These are phyloP conservation scores for Chelonus formosanus DNA, from an alignment of 2,888 invertebrate species.

Conservation along the genomic window DNA sequence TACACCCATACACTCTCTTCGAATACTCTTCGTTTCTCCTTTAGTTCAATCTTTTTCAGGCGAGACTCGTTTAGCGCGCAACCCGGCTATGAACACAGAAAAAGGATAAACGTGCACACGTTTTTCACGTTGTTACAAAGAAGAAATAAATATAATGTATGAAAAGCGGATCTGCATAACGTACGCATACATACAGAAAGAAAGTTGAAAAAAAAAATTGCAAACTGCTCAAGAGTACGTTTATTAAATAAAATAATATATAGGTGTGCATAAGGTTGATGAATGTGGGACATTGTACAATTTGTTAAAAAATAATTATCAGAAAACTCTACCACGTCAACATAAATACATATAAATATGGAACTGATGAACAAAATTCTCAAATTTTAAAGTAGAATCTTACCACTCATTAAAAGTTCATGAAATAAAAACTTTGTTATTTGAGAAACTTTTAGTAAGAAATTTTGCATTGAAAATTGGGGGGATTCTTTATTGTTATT, in stretches of 20 bases:
- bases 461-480: no score
- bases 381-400: no score
- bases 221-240: slow-evolving; percentile 2
- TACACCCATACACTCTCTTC: slow-evolving; percentile 3
- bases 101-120: slow-evolving; percentile 23
- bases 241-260: slow-evolving; percentile 7
- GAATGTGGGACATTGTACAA: neutral
- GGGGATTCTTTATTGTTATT: no score
- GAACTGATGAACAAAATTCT: no score
- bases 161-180: slow-evolving; percentile 18
- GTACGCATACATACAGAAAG: neutral
- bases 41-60: slow-evolving; percentile 6
- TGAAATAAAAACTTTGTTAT: no score
- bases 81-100: slow-evolving; percentile 22
- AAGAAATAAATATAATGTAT: slow-evolving; percentile 27
- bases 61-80: slow-evolving; percentile 23
- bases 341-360: no score
- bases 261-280: neutral
- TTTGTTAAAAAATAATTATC: no score
- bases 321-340: no score
- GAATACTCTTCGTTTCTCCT: slow-evolving; percentile 11
- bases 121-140: slow-evolving; percentile 25
- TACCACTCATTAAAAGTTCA: no score
- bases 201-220: slow-evolving; percentile 6
- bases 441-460: no score